Conservation (phyloP, 2,888 invertebrate genomes). For the Leptopilina syphax region DNA sequence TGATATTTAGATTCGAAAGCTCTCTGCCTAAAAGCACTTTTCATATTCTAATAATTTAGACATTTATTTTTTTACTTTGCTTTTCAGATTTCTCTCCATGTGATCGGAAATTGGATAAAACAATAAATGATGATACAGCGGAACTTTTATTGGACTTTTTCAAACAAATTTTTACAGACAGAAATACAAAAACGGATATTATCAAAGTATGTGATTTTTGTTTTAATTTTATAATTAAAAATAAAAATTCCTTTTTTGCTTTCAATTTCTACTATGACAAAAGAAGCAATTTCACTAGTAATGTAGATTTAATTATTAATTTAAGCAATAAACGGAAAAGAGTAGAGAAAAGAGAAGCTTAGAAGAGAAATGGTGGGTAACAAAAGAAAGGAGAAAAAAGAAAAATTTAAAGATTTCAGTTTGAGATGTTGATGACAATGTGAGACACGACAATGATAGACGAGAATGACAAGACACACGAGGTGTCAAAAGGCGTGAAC, state of each 20-base stretch:
- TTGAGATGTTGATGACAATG: slow-evolving; percentile 30
- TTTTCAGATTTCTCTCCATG: neutral
- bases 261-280: too few relatives aligned
- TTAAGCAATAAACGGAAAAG: too few relatives aligned
- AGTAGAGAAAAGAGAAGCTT: too few relatives aligned
- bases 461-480: slow-evolving; percentile 56
- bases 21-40: slow-evolving; percentile 21
- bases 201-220: too few relatives aligned
- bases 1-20: neutral
- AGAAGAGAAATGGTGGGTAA: too few relatives aligned
- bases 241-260: too few relatives aligned
- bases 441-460: slow-evolving; percentile 56
- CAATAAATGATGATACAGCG: slow-evolving; percentile 7
- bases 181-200: neutral
- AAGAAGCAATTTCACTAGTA: too few relatives aligned
- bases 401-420: too few relatives aligned
- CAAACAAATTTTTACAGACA: neutral
- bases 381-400: too few relatives aligned
- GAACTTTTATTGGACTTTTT: neutral
- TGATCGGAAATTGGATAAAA: neutral
- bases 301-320: too few relatives aligned
- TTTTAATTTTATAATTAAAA: too few relatives aligned
- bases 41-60: neutral
- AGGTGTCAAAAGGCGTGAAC: slow-evolving; percentile 54
- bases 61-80: neutral